phyloP scores from a whole-genome alignment of 2,888 invertebrate genomes.

The Carterocephalus palaemon region DNA sequence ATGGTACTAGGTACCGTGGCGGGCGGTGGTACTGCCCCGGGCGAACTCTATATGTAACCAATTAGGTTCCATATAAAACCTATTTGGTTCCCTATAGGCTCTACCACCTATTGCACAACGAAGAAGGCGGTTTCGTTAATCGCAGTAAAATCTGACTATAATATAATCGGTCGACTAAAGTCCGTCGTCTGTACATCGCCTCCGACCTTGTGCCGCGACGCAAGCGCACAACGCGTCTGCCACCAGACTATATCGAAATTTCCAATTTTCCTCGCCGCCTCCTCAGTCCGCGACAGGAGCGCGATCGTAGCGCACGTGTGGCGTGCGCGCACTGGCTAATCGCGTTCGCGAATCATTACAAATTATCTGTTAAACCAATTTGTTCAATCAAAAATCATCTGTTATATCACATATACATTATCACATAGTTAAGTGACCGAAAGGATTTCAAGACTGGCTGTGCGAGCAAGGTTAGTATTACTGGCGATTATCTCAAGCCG shows the following conservation, averaged over 20 bases:
- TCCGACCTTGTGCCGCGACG: constrained; percentile 61
- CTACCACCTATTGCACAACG: too few relatives aligned
- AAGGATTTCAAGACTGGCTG: constrained; percentile 9
- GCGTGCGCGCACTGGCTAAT: constrained; percentile 20
- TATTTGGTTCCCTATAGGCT: too few relatives aligned
- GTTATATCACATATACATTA: constrained; percentile 1
- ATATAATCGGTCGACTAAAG: too few relatives aligned
- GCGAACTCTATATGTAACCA: too few relatives aligned
- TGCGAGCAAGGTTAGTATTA: constrained; percentile 46
- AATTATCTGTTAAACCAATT: constrained; percentile 14
- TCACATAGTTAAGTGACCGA: neutral
- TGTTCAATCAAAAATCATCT: constrained; percentile 1
- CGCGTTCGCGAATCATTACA: constrained; percentile 22
- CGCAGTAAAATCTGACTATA: too few relatives aligned
- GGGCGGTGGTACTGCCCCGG: too few relatives aligned
- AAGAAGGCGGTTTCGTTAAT: too few relatives aligned
- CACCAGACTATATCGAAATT: constrained; percentile 42
- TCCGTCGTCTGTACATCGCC: constrained; percentile 35
- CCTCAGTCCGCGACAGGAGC: constrained; percentile 59
- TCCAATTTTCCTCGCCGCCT: constrained; percentile 35
- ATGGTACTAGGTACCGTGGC: too few relatives aligned
- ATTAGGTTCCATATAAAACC: too few relatives aligned
- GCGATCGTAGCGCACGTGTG: constrained; percentile 26
- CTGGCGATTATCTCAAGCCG: constrained; percentile 53
- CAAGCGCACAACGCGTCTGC: constrained; percentile 52